Conservation (phyloP, 2,888 invertebrate species). For the Vandiemenella viatica region DNA sequence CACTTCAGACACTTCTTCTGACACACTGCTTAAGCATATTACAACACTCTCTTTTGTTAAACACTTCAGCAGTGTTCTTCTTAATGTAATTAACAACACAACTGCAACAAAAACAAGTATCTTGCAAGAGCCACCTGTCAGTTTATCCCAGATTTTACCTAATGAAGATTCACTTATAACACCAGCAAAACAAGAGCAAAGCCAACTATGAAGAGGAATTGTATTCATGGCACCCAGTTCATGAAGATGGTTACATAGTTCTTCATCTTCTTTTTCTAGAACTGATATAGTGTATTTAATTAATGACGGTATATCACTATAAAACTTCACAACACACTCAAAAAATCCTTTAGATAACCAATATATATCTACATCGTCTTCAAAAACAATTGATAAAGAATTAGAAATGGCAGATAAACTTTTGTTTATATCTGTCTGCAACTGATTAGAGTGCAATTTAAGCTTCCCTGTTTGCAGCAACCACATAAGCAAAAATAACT, state of each 20-base stretch:
- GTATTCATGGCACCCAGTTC: slow-evolving; percentile 44
- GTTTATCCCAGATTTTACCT: slow-evolving; percentile 76
- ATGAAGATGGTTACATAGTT: slow-evolving; percentile 52
- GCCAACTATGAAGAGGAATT: slow-evolving; percentile 63
- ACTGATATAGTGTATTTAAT: slow-evolving; percentile 49
- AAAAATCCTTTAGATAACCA: slow-evolving; percentile 70
- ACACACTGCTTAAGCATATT: slow-evolving; percentile 37
- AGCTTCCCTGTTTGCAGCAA: slow-evolving; percentile 56
- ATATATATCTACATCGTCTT: slow-evolving; percentile 62
- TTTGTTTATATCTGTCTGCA: slow-evolving; percentile 34
- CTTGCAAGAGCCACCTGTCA: slow-evolving; percentile 70
- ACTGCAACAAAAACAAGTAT: slow-evolving; percentile 66
- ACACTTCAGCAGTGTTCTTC: slow-evolving; percentile 48
- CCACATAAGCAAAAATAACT: slow-evolving; percentile 67
- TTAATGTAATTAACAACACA: slow-evolving; percentile 52
- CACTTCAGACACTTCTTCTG: slow-evolving; percentile 64
- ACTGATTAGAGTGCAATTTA: slow-evolving; percentile 35
- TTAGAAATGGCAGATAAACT: slow-evolving; percentile 43
- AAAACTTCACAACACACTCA: slow-evolving; percentile 48
- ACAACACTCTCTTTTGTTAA: slow-evolving; percentile 41
- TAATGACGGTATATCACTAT: slow-evolving; percentile 46
- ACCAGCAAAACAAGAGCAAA: slow-evolving; percentile 67
- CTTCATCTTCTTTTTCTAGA: slow-evolving; percentile 63
- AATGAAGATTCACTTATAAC: slow-evolving; percentile 62
- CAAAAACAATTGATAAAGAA: slow-evolving; percentile 52